Evolutionary conservation across 2,888 invertebrate genomes (phyloP).

Genomic region (Dryobota labecula): DNA sequence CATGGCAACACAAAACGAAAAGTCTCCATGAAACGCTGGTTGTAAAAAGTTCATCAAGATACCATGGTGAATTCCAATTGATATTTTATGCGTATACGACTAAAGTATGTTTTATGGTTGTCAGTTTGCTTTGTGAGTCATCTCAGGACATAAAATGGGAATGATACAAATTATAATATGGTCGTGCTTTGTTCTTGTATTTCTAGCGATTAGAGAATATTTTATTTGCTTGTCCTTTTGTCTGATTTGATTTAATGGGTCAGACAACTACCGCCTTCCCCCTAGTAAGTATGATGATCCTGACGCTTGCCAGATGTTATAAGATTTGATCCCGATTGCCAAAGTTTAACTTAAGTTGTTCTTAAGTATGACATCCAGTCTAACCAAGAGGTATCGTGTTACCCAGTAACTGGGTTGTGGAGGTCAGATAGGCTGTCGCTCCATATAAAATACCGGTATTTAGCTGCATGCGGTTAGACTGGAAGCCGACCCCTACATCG

Average conservation of each 20-base stretch:
- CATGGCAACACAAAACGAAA: constrained; percentile 31
- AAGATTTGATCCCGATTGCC: background rate
- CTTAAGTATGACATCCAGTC: no score
- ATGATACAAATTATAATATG: background rate
- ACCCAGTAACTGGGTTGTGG: no score
- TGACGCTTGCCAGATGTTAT: background rate
- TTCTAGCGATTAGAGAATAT: constrained; percentile 5
- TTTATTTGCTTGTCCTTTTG: background rate
- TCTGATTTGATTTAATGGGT: background rate
- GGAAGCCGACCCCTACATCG: background rate
- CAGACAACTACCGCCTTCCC: background rate
- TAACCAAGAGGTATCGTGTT: no score
- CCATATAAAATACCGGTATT: no score
- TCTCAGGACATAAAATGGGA: background rate
- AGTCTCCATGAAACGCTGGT: constrained; percentile 12
- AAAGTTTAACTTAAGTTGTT: background rate
- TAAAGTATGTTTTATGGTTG: constrained; percentile 18
- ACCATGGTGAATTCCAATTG: constrained; percentile 41
- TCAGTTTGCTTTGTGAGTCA: constrained; percentile 20
- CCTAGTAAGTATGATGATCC: background rate
- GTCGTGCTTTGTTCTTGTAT: background rate
- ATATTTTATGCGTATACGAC: constrained; percentile 16
- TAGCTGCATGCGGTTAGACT: background rate
- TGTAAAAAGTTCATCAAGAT: constrained; percentile 29
- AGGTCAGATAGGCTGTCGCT: no score